Evolutionary conservation across 2,888 invertebrate species (phyloP).

Genomic region (Sinelater perroti): DNA sequence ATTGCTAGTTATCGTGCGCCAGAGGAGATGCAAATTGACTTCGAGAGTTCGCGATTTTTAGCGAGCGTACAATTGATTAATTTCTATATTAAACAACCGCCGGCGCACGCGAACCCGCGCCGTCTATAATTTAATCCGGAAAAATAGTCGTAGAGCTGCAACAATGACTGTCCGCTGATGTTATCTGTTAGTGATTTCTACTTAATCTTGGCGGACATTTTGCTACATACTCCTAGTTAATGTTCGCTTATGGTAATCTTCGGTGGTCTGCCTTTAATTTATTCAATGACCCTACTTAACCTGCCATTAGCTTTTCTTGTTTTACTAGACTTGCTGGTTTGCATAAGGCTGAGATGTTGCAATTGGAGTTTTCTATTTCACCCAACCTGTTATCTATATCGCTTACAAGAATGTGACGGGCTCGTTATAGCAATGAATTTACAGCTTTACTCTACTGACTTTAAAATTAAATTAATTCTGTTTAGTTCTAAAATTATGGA

Average conservation of each 20-base stretch:
- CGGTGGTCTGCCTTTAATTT: conserved; percentile 12
- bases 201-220: conserved; percentile 2
- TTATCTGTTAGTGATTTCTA: conserved; percentile 7
- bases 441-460: no score
- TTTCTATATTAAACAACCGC: background rate
- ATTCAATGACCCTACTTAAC: conserved; percentile 18
- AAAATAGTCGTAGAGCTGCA: background rate
- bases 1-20: conserved; percentile 19
- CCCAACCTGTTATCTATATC: no score
- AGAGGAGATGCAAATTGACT: conserved; percentile 15
- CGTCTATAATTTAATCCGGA: conserved; percentile 11
- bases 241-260: conserved; percentile 2
- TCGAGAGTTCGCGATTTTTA: conserved; percentile 7
- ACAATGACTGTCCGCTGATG: conserved; percentile 10
- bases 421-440: no score
- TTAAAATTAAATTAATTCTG: no score
- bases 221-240: background rate
- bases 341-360: background rate
- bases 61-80: conserved; percentile 10
- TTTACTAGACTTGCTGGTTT: conserved; percentile 4
- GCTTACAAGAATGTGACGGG: no score
- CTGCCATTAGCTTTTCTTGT: conserved; percentile 5
- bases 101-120: background rate
- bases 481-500: no score
- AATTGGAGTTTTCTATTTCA: no score